Conservation (phyloP, 2,113 vertebrate species). For the Callipepla californica region DNA sequence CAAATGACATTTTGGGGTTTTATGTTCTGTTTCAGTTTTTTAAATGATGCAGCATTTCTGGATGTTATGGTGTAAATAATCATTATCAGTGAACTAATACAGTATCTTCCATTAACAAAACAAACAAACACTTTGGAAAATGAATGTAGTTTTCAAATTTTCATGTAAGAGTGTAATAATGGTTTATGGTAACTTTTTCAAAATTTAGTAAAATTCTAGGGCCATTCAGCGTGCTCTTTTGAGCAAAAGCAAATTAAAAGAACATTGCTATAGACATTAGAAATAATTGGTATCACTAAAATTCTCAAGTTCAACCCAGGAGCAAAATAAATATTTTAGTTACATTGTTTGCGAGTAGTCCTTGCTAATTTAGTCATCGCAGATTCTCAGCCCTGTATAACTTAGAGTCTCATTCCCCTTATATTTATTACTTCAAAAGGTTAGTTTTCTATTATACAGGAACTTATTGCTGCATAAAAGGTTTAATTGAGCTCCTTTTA, state of each 20-base stretch:
- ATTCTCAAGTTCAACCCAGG: conserved; percentile 49
- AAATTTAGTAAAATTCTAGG: not conserved
- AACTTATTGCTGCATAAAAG: conserved; percentile 74
- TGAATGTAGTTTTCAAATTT: not conserved
- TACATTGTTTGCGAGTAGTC: conserved; percentile 24
- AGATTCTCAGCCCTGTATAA: conserved; percentile 41
- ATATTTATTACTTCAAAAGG: conserved; percentile 46
- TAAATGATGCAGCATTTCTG: not conserved
- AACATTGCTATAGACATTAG: conserved; percentile 24
- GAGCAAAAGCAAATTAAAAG: conserved; percentile 9
- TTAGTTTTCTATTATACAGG: conserved; percentile 63
- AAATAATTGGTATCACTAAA: conserved; percentile 35
- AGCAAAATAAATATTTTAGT: conserved; percentile 65
- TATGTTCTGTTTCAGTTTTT: not conserved
- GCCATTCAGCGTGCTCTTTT: not conserved
- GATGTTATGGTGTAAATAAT: not conserved
- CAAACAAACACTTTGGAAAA: not conserved
- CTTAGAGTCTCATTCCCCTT: conserved; percentile 52
- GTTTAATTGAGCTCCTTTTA: conserved; percentile 78
- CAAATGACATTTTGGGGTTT: not conserved
- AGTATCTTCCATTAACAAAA: not conserved
- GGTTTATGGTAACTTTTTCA: not conserved
- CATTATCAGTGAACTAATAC: not conserved
- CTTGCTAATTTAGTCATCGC: conserved; percentile 48
- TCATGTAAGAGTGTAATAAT: not conserved